phyloP scores from a whole-genome alignment of 2,113 vertebrate genomes.

The Limanda limanda region DNA sequence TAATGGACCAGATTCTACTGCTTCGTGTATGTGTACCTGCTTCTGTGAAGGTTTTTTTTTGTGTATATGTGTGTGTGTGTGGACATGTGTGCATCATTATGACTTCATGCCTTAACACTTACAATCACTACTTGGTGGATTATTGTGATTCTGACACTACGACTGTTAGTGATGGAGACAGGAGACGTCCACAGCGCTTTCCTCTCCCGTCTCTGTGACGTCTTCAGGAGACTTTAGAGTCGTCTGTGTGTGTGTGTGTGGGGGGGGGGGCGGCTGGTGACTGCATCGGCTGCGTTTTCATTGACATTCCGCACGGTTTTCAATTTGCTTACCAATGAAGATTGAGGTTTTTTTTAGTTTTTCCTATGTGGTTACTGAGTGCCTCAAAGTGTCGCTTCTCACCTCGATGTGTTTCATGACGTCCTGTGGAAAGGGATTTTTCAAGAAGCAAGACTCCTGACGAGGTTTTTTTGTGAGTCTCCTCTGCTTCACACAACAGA shows the following conservation, averaged over 20 bases:
- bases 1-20: slow-evolving; percentile 23
- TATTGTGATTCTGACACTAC: slow-evolving; percentile 11
- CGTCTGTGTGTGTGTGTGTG: neutral
- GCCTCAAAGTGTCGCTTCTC: neutral
- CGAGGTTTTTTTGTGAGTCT: neutral
- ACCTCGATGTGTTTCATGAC: neutral
- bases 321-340: neutral
- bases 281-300: neutral
- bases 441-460: slow-evolving; percentile 11
- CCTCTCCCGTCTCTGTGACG: neutral
- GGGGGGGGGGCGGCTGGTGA: neutral
- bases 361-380: neutral
- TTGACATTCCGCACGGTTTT: slow-evolving; percentile 2
- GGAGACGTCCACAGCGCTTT: neutral
- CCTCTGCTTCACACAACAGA: neutral
- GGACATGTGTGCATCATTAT: neutral
- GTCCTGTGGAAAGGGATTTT: neutral
- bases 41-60: neutral
- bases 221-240: neutral
- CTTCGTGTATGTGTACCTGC: slow-evolving; percentile 13
- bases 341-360: neutral
- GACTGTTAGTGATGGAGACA: slow-evolving; percentile 8
- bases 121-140: slow-evolving; percentile 18
- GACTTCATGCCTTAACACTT: slow-evolving; percentile 65
- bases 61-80: neutral